These are phyloP conservation scores for Phoebastria nigripes DNA, from an alignment of 2,797 vertebrate species.

Conservation along the genomic window DNA sequence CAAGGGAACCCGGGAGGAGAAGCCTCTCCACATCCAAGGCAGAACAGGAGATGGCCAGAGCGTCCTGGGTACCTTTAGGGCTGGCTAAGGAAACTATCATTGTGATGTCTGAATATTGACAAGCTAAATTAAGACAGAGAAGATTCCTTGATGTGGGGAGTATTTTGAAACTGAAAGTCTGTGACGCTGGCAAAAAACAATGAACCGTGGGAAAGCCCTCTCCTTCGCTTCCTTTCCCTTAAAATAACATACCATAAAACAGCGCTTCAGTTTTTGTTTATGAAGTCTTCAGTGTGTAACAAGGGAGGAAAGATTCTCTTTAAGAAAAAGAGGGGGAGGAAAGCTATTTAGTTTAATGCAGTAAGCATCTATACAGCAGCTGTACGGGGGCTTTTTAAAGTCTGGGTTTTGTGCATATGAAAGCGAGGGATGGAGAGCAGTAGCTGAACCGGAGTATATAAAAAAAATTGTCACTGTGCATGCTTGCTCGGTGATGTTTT, in stretches of 20 bases:
- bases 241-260: background rate
- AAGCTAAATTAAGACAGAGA: background rate
- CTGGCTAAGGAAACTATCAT: background rate
- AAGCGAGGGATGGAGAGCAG: background rate
- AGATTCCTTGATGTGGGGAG: background rate
- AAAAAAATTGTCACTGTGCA: fast-evolving
- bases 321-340: background rate
- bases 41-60: background rate
- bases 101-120: background rate
- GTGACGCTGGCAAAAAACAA: background rate
- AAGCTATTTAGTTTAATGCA: background rate
- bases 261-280: background rate
- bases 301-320: background rate
- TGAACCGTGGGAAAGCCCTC: background rate
- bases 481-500: background rate
- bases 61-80: background rate
- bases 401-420: background rate
- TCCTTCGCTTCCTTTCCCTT: background rate
- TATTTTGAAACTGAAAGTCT: background rate
- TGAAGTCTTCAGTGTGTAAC: background rate
- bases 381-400: background rate
- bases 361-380: background rate
- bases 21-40: fast-evolving
- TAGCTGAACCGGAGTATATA: background rate
- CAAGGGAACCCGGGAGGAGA: background rate